phyloP scores from a whole-genome alignment of 2,797 vertebrate species.

The Chaetodon trifasciatus region DNA sequence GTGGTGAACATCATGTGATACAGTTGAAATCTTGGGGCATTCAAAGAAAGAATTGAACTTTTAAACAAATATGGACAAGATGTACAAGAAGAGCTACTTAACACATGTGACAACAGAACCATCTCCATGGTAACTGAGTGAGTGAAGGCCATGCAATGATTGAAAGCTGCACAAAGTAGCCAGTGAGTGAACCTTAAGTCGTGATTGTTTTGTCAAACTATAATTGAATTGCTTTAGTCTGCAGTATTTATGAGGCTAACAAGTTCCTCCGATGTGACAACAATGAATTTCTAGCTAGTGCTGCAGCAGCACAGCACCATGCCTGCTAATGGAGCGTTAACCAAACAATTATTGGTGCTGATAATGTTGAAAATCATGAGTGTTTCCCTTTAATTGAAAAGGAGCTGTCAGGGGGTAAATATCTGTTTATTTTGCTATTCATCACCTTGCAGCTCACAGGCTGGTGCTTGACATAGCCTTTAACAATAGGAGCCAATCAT shows the following conservation, averaged over 20 bases:
- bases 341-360: slow-evolving; percentile 33
- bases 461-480: slow-evolving; percentile 52
- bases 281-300: background rate
- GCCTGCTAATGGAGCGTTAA: slow-evolving; percentile 32
- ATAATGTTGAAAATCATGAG: slow-evolving; percentile 26
- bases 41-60: background rate
- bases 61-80: background rate
- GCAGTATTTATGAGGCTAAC: background rate
- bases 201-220: background rate
- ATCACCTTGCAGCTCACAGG: slow-evolving; percentile 44
- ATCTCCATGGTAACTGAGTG: background rate
- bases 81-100: background rate
- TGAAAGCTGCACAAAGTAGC: background rate
- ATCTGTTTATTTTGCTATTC: slow-evolving; percentile 57
- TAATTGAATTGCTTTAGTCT: background rate
- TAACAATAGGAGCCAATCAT: slow-evolving; percentile 61
- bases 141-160: background rate
- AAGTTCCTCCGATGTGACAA: slow-evolving; percentile 6
- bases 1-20: background rate
- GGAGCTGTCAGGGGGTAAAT: slow-evolving; percentile 37
- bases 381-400: slow-evolving; percentile 53
- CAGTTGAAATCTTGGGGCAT: background rate
- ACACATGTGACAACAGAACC: background rate
- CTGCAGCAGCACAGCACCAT: slow-evolving; percentile 8
- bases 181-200: background rate